Base-by-base conservation (phyloP, 2,888 invertebrate genomes). In the Lottia scabra region DNA sequence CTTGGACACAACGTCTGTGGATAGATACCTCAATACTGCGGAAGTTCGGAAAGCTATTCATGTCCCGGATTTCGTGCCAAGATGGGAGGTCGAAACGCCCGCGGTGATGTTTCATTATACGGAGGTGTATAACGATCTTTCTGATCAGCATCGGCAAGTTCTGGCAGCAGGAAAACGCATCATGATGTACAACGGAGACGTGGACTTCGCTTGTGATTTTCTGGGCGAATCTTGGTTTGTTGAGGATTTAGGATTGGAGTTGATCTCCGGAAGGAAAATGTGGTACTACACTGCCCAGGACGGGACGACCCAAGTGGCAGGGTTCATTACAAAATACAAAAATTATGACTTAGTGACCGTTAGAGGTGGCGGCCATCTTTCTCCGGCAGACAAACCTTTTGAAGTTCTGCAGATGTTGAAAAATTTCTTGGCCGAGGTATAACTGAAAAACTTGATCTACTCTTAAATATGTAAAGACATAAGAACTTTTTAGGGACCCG, bases 1-100 rank as follows among this genome's bases (percentile, higher is more conserved):
- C 77, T 75, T 84, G 19, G 84, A 88, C 69, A 80, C 74, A 46
- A 77, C 77, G 0, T 75, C 71, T 5, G 30, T 76, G 8, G 71
- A 80, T 0, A 74, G 43, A 0, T 94, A 92, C 91, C 89, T 93
- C 76, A 94, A 94, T 82, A 91, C 91, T 56, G 71, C 68, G 0
- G 80, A 75, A 44, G 89, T 89, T 1, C 75, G 85, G n/a, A 73
- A 71, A 26, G 88, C 89, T 30, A 81, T 90, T 13, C 89, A 90
- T 75, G 88, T 90, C 45, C 83, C 86, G 2, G 45, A 71, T 3
- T 63, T 67, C 48, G 79, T 85, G 23, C 85, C 78, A 19, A 68
- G 74, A 5, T 89, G 87, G 87, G 78, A 88, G 86, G 88, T 88
- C 77, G 63, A n/a, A 16, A 26, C 19, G 10, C 45, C 26, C n/a